These are phyloP conservation scores for Stomorhina lunata DNA, from an alignment of 2,888 invertebrate species.

Conservation along the genomic window DNA sequence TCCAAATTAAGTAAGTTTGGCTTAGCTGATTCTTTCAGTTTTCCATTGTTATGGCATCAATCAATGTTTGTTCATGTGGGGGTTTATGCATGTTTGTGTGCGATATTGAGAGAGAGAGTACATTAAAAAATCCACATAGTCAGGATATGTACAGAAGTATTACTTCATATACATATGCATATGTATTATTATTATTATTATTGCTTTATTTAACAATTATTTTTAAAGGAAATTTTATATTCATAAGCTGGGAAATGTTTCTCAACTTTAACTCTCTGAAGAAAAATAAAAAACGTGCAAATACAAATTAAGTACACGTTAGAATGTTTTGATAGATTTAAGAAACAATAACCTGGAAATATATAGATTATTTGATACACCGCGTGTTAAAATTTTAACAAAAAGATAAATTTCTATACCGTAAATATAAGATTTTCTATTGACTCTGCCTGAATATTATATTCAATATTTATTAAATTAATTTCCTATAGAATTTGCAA, in stretches of 20 bases:
- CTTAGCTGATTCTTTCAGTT: not conserved
- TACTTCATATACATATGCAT: no score
- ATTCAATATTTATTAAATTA: no score
- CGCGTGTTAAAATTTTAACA: no score
- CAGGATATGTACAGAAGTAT: no score
- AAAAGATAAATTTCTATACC: no score
- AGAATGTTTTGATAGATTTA: no score
- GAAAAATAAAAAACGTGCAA: not conserved
- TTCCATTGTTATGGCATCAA: constrained; percentile 5
- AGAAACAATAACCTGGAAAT: no score
- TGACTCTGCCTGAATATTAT: no score
- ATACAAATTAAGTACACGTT: no score
- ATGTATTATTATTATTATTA: not conserved
- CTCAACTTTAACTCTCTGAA: not conserved
- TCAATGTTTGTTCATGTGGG: not conserved
- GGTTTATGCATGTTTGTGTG: not conserved
- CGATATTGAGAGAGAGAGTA: not conserved
- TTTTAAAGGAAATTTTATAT: constrained; percentile 24
- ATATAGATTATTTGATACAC: no score
- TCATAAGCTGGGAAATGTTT: not conserved
- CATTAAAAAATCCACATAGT: not conserved
- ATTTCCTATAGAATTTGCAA: no score
- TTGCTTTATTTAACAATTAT: constrained; percentile 42
- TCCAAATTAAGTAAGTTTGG: not conserved
- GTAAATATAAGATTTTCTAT: no score